Base-by-base conservation (phyloP, 2,113 vertebrate species). In the Scolopax mira region DNA sequence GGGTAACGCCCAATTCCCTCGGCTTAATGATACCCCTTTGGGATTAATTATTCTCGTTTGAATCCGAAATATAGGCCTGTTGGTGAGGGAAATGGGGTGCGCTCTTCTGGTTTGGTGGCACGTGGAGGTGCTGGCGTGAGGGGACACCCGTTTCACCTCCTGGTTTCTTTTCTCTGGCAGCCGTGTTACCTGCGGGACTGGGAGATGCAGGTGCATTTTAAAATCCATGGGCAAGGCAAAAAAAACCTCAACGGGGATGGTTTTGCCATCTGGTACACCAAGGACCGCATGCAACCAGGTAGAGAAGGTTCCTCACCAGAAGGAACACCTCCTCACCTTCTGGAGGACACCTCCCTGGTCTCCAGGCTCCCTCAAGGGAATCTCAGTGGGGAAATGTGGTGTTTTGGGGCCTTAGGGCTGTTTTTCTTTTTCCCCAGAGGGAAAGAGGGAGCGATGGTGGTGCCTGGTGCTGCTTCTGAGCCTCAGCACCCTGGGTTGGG, bases 161-260 rank as follows among this genome's bases (percentile, higher is more conserved):
- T 35, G 0, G 1, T 54, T 35, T 49, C 58, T 67, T 67, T 70
- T 16, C 66, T 13, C 2, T 49, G 81, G 54, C 58, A 99, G 99
- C 99, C 99, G 0, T 99, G 99, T 79, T 98, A 99, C 90, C 98
- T 99, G 82, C 98, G 98, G 30, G 99, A 99, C 88, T 99, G 99
- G 99, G 99, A 99, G 96, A 97, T 99, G 97, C 99, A 99, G 94
- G 99, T 99, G 33, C 99, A 99, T 94, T 99, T 99, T 95, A 99
- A 98, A 97, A 98, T 99, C 94, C 99, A 99, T 0, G 99, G 99
- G 11, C 98, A 99, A 64, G 99, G 99, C 51, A 99, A 99, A 98
- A 99, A 99, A 94, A 99, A 99, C 93, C 98, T 99, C 65, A 99
- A 99, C 0, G 99, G 99, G 0, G 99, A 99, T 0, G 99, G 99